phyloP scores from a whole-genome alignment of 2,888 invertebrate species.

The Ennomos quercinarius region DNA sequence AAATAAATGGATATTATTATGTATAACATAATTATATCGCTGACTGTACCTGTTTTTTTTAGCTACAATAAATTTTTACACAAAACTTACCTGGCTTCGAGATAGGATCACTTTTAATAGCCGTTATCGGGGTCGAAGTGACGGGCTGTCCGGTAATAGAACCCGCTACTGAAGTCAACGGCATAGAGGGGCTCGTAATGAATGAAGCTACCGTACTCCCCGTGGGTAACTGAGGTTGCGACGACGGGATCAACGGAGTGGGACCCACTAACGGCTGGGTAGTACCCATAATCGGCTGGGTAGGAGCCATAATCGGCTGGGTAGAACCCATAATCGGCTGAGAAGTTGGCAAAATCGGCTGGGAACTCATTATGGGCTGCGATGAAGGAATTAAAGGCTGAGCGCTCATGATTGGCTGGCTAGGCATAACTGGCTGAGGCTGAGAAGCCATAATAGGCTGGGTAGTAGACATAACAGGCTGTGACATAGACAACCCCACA shows the following conservation, averaged over 20 bases:
- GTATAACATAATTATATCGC: too few relatives aligned
- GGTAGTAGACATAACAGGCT: constrained; percentile 26
- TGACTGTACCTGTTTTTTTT: too few relatives aligned
- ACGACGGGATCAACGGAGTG: constrained; percentile 44
- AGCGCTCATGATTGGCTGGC: constrained; percentile 30
- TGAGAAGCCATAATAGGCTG: constrained; percentile 23
- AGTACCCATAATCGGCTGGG: constrained; percentile 48
- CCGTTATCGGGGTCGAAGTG: constrained; percentile 74
- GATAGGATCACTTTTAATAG: constrained; percentile 64
- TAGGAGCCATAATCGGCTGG: constrained; percentile 62
- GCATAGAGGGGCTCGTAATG: constrained; percentile 66
- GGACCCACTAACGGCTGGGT: constrained; percentile 43
- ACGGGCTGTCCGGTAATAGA: constrained; percentile 63
- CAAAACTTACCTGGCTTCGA: constrained; percentile 71
- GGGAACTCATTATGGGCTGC: constrained; percentile 36
- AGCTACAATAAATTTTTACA: too few relatives aligned
- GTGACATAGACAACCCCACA: constrained; percentile 29
- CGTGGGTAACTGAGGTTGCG: constrained; percentile 53
- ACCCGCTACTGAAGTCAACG: constrained; percentile 48
- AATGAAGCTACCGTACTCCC: constrained; percentile 60
- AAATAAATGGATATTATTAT: too few relatives aligned
- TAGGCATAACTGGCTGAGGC: constrained; percentile 20
- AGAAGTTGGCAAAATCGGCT: constrained; percentile 26
- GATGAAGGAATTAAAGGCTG: constrained; percentile 47
- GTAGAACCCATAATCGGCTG: constrained; percentile 48